Evolutionary conservation across 2,113 vertebrate species (phyloP), one percentile per base, ranked within the genome.

Genomic region (Gallinago undulata): DNA sequence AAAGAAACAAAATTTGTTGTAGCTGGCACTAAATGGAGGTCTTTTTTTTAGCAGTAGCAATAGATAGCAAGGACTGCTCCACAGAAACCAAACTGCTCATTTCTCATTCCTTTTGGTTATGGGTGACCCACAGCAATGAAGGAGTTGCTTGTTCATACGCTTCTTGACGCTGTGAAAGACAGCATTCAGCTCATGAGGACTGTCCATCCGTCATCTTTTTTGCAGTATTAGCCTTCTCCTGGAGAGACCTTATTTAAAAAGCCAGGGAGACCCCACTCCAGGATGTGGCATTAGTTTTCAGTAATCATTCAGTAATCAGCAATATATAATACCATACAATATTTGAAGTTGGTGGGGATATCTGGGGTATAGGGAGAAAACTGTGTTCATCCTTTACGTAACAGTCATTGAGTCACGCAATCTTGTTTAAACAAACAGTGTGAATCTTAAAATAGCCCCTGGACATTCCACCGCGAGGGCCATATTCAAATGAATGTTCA

Each of bases 371-470:
- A 87, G 76, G 69, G 77, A 79, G 39, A 94, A 92, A 91, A 78
- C 88, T 50, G 51, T 53, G 47, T 89, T 95, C 88, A 94, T 92
- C 90, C 57, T 93, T 95, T 93, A 89, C 15, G 6, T 93, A 94
- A 94, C 85, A 92, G 90, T 67, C 83, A 92, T 55, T 92, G 93
- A 84, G 86, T 89, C 86, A 94, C 13, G 17, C 86, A 91, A 78
- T 84, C 92, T 88, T 87, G 90, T 92, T 96, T 93, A 92, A 96
- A 96, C 88, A 96, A 94, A 96, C 92, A 95, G 83, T 84, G 70
- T 68, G 94, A 93, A 93, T 92, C 96, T 94, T 95, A 96, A 96
- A 96, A 95, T 96, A 96, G 94, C 83, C 56, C 39, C 83, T 95
- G 94, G 80, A 94, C 86, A 94, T 96, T 97, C 96, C 92, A 90